phyloP scores from a whole-genome alignment of 2,113 vertebrate genomes.

The Coreoperca whiteheadi region DNA sequence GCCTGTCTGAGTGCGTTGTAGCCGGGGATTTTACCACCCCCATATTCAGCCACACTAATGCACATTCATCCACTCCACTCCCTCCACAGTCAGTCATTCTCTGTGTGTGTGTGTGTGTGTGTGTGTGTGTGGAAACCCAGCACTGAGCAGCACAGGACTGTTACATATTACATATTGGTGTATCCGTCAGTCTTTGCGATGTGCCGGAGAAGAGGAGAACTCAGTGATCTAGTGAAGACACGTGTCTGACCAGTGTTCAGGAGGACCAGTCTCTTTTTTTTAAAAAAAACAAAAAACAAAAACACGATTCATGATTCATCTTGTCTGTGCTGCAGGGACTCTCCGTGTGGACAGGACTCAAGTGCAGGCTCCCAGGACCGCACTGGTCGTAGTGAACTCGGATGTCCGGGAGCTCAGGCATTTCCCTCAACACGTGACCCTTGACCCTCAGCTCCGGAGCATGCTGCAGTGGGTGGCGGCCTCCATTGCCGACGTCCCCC shows the following conservation, averaged over 20 bases:
- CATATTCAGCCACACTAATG: slow-evolving; percentile 67
- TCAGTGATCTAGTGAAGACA: background rate
- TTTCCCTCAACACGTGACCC: slow-evolving; percentile 83
- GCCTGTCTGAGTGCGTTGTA: slow-evolving; percentile 41
- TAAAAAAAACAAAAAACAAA: background rate
- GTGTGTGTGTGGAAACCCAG: slow-evolving; percentile 60
- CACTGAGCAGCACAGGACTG: slow-evolving; percentile 9
- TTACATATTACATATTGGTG: background rate
- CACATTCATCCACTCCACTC: slow-evolving; percentile 69
- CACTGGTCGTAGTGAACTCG: slow-evolving; percentile 86
- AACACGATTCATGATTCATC: background rate
- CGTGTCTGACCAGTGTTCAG: background rate
- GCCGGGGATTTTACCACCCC: slow-evolving; percentile 73
- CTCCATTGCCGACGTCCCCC: slow-evolving; percentile 89
- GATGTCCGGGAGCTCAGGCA: slow-evolving; percentile 84
- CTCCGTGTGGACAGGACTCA: slow-evolving; percentile 77
- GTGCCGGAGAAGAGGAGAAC: background rate
- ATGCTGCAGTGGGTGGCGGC: slow-evolving; percentile 93
- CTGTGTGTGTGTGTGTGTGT: slow-evolving; percentile 15
- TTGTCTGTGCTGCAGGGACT: slow-evolving; percentile 77
- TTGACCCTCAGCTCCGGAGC: slow-evolving; percentile 90
- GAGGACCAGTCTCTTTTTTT: background rate
- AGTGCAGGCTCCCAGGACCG: slow-evolving; percentile 65
- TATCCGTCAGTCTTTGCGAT: background rate
- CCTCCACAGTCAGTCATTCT: slow-evolving; percentile 44